Percentiles rank a stretch among this genome's conserved stretches.
These are phyloP conservation scores for Labrus mixtus DNA, from an alignment of 2,113 vertebrate genomes.

Conservation along the genomic window DNA sequence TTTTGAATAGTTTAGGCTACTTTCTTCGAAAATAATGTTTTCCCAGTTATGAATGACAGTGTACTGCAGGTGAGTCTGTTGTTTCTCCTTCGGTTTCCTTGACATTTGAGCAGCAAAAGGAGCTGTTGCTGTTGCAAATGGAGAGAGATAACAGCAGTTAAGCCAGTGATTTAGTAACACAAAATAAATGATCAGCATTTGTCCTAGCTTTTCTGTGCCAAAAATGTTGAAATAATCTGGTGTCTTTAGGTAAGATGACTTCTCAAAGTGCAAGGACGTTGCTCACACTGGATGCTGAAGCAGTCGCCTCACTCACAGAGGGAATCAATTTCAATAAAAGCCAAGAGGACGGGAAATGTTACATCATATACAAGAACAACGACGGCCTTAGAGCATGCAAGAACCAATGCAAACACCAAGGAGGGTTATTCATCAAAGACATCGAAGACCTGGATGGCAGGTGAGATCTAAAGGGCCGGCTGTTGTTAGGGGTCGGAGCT, in stretches of 20 bases:
- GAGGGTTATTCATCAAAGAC: conserved; percentile 85
- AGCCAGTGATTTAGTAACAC: too few relatives aligned
- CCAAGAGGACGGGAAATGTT: conserved; percentile 76
- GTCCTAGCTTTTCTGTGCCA: background rate
- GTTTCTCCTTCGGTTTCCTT: too few relatives aligned
- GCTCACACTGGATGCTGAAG: conserved; percentile 68
- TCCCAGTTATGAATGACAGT: too few relatives aligned
- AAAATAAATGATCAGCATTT: too few relatives aligned
- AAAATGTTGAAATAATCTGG: background rate
- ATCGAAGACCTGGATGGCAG: conserved; percentile 84
- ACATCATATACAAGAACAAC: conserved; percentile 82
- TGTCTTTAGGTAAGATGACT: conserved; percentile 29
- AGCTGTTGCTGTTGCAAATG: too few relatives aligned
- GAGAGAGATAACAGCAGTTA: too few relatives aligned
- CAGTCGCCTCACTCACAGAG: conserved; percentile 72
- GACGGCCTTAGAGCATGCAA: conserved; percentile 77
- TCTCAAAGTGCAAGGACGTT: conserved; percentile 72
- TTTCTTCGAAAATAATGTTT: too few relatives aligned
- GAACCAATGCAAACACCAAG: conserved; percentile 88
- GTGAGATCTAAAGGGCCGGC: conserved; percentile 53
- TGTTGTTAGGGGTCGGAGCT: too few relatives aligned
- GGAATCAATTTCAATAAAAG: conserved; percentile 85
- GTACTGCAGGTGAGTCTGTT: too few relatives aligned
- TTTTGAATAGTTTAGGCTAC: too few relatives aligned
- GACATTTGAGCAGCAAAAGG: too few relatives aligned